Evolutionary conservation across 2,113 vertebrate species (phyloP).

Genomic region (Laticauda colubrina): DNA sequence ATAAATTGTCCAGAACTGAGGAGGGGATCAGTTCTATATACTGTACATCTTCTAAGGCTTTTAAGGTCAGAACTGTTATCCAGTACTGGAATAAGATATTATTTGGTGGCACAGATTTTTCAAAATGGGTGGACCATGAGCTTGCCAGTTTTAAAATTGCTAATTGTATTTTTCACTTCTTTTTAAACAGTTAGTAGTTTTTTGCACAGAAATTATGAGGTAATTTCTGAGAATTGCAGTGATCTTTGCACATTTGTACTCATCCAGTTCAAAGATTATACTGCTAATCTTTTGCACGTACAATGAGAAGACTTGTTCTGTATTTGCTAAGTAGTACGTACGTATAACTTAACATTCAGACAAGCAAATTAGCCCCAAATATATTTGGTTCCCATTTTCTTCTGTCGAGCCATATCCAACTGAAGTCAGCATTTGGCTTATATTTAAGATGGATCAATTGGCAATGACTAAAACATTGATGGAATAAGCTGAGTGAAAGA

Average conservation of each 20-base stretch:
- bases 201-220: background rate
- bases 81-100: background rate
- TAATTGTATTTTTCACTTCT: background rate
- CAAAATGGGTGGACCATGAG: background rate
- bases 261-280: constrained; percentile 33
- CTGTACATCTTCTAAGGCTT: background rate
- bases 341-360: background rate
- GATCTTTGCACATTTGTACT: constrained; percentile 21
- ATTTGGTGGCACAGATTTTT: background rate
- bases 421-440: constrained; percentile 57
- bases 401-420: constrained; percentile 36
- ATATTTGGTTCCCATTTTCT: constrained; percentile 44
- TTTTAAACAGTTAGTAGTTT: background rate
- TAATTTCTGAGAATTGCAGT: background rate
- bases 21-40: background rate
- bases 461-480: constrained; percentile 45
- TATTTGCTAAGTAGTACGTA: constrained; percentile 22
- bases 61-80: background rate
- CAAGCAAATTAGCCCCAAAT: constrained; percentile 41
- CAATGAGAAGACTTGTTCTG: constrained; percentile 40
- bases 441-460: constrained; percentile 54
- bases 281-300: background rate
- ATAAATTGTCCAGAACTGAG: background rate
- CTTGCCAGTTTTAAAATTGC: background rate
- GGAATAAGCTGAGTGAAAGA: constrained; percentile 39